These are phyloP conservation scores for Campylomormyrus numenius DNA, from an alignment of 2,113 vertebrate genomes.

Conservation along the genomic window DNA sequence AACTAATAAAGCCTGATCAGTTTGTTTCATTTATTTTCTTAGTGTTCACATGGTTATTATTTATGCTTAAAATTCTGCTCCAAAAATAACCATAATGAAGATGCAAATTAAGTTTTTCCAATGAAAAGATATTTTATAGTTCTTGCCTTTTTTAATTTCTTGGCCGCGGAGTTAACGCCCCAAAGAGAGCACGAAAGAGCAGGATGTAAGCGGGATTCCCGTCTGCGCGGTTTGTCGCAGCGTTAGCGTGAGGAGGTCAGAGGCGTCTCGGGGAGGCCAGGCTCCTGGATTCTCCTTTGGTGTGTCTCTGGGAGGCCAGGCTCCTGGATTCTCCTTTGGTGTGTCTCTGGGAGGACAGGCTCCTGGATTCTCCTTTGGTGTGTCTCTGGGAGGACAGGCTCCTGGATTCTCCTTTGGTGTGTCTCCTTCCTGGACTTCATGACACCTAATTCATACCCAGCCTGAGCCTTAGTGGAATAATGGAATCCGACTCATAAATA, in stretches of 20 bases:
- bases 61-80: not conserved
- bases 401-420: not conserved
- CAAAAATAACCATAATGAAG: not conserved
- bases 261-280: not conserved
- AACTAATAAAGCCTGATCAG: not conserved
- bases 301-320: not conserved
- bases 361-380: not conserved
- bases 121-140: not conserved
- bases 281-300: not conserved
- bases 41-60: not conserved
- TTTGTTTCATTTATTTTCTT: not conserved
- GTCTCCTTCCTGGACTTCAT: not conserved
- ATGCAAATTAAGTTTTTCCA: not conserved
- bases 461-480: slow-evolving; percentile 10
- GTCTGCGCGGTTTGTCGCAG: not conserved
- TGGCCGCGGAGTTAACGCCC: not conserved
- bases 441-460: slow-evolving; percentile 16
- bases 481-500: slow-evolving; percentile 24
- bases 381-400: not conserved
- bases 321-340: not conserved
- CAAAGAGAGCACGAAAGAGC: not conserved
- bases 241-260: not conserved
- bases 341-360: not conserved
- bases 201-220: not conserved
- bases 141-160: not conserved